Evolutionary conservation across 2,113 vertebrate genomes (phyloP).

Genomic region (Columba janthina): DNA sequence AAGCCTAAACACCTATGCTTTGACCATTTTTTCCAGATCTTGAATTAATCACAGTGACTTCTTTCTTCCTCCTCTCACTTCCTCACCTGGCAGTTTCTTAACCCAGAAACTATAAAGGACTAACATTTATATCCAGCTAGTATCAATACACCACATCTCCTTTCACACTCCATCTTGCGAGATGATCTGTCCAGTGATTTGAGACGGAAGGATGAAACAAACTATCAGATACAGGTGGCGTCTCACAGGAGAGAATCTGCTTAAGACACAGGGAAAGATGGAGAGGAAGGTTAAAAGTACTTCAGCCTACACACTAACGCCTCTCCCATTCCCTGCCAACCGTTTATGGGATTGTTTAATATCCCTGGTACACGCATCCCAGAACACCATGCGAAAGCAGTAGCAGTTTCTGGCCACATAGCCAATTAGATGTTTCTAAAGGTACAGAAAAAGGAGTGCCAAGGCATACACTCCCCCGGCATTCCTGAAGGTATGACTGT

Average conservation of each 20-base stretch:
- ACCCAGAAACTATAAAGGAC: not conserved
- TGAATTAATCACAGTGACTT: not conserved
- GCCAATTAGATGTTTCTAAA: not conserved
- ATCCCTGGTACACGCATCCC: not conserved
- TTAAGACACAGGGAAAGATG: not conserved
- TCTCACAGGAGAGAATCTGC: not conserved
- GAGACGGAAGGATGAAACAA: not conserved
- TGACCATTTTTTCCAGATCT: not conserved
- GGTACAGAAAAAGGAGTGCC: slow-evolving; percentile 1
- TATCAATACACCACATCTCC: not conserved
- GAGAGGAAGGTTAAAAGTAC: not conserved
- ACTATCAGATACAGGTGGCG: not conserved
- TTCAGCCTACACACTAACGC: not conserved
- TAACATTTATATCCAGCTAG: not conserved
- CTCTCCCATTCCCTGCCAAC: not conserved
- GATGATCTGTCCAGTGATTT: not conserved
- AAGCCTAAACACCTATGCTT: not conserved
- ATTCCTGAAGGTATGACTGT: slow-evolving; percentile 58
- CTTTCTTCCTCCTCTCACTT: not conserved
- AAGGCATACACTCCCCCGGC: slow-evolving; percentile 23
- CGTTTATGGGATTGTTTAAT: not conserved
- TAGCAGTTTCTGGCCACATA: not conserved
- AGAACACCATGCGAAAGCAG: not conserved
- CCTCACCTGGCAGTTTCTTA: not conserved
- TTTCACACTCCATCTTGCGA: not conserved